Evolutionary conservation across 2,888 invertebrate genomes (phyloP).

Genomic region (Microplitis deprimator): DNA sequence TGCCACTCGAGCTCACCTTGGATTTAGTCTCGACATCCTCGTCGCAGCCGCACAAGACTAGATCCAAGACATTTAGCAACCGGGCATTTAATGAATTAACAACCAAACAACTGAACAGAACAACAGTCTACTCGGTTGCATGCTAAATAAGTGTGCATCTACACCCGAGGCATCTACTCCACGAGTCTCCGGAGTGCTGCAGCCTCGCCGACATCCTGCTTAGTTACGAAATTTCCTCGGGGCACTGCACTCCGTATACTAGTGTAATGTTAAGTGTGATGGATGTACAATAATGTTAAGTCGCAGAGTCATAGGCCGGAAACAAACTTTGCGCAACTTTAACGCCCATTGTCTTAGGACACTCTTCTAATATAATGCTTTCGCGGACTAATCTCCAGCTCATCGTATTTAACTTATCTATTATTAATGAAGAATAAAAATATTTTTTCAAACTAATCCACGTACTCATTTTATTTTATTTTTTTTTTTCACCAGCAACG

Average conservation of each 20-base stretch:
- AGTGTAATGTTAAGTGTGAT: constrained; percentile 10
- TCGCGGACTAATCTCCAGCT: constrained; percentile 15
- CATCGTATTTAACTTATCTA: constrained; percentile 11
- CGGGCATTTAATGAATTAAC: not conserved
- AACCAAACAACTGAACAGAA: not conserved
- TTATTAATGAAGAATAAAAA: too few species aligned
- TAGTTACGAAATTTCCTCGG: constrained; percentile 52
- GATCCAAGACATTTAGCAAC: not conserved
- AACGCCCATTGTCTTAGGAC: constrained; percentile 65
- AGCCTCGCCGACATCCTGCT: constrained; percentile 70
- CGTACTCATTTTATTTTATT: not conserved
- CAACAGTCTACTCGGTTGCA: not conserved
- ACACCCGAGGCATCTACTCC: not conserved
- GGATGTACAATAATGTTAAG: not conserved
- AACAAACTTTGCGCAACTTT: constrained; percentile 64
- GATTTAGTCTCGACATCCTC: not conserved
- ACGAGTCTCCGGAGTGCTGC: constrained; percentile 47
- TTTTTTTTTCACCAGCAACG: not conserved
- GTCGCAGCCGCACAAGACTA: constrained; percentile 1
- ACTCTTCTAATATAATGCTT: constrained; percentile 34
- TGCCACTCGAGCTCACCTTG: not conserved
- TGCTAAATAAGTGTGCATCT: not conserved
- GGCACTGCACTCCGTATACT: not conserved
- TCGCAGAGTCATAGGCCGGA: constrained; percentile 55
- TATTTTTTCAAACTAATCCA: not conserved